Conservation (phyloP, 2,113 vertebrate species). For the Laterallus jamaicensis region DNA sequence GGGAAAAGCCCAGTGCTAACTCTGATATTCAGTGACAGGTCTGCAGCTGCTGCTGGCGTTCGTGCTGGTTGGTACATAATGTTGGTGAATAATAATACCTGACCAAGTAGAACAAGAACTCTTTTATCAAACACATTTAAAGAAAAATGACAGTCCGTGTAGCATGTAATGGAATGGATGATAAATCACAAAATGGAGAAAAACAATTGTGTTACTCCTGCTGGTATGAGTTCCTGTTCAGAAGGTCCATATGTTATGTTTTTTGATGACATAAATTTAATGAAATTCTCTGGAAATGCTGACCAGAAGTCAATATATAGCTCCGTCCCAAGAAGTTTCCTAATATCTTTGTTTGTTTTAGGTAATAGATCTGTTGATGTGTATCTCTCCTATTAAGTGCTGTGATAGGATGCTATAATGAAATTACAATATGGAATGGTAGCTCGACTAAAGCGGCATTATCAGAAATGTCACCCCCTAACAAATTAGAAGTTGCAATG, state of each 20-base stretch:
- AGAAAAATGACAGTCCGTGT: conserved; percentile 40
- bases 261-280: conserved; percentile 68
- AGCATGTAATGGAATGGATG: conserved; percentile 57
- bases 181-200: conserved; percentile 55
- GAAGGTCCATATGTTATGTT: conserved; percentile 37
- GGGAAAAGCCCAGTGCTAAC: neutral
- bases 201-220: conserved; percentile 57
- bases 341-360: conserved; percentile 57
- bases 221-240: conserved; percentile 13
- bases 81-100: conserved; percentile 55
- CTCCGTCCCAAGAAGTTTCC: conserved; percentile 35
- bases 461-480: conserved; percentile 67
- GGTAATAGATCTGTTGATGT: conserved; percentile 51
- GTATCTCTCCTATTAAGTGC: conserved; percentile 42
- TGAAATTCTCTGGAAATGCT: conserved; percentile 70
- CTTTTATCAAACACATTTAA: conserved; percentile 64
- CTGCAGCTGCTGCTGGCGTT: neutral
- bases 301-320: conserved; percentile 64
- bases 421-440: conserved; percentile 63
- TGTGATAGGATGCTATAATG: conserved; percentile 17
- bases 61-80: neutral
- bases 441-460: conserved; percentile 38
- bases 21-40: neutral
- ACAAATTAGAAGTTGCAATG: conserved; percentile 62
- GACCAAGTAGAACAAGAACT: conserved; percentile 40